Conservation (phyloP, 2,797 vertebrate genomes). For the Rhinophrynus dorsalis region DNA sequence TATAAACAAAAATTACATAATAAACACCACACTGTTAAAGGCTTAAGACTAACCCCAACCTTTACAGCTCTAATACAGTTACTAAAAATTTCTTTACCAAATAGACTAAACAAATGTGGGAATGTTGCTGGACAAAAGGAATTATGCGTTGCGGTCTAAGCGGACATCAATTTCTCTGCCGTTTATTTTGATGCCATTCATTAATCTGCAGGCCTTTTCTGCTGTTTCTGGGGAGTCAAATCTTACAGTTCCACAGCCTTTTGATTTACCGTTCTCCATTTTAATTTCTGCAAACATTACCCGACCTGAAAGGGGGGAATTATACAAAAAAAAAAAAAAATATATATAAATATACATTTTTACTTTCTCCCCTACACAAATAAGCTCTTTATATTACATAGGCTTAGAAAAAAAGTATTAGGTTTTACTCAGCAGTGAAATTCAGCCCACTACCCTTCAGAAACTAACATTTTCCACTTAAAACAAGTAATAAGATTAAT, state of each 20-base stretch:
- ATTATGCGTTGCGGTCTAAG: conserved; percentile 91
- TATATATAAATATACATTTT: no score
- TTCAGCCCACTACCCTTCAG: no score
- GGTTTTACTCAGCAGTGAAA: no score
- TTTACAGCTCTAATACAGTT: conserved; percentile 74
- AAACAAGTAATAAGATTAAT: no score
- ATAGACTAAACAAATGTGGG: conserved; percentile 80
- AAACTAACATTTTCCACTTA: no score
- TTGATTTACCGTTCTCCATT: conserved; percentile 97
- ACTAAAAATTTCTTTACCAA: conserved; percentile 85
- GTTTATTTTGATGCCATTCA: conserved; percentile 98
- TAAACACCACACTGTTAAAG: conserved; percentile 79
- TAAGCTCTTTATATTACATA: no score
- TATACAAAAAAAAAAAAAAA: not conserved
- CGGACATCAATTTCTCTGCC: conserved; percentile 97
- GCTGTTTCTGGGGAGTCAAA: conserved; percentile 93
- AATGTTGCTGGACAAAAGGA: conserved; percentile 68
- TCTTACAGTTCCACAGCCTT: conserved; percentile 95
- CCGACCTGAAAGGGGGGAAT: conserved; percentile 79
- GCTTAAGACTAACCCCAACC: conserved; percentile 76
- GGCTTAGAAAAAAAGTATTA: no score
- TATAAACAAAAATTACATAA: conserved; percentile 77
- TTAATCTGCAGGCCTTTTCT: conserved; percentile 93
- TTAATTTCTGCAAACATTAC: conserved; percentile 99
- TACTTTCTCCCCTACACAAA: no score